These are phyloP conservation scores for Serrognathus titanus DNA, from an alignment of 2,888 invertebrate genomes.

Conservation along the genomic window DNA sequence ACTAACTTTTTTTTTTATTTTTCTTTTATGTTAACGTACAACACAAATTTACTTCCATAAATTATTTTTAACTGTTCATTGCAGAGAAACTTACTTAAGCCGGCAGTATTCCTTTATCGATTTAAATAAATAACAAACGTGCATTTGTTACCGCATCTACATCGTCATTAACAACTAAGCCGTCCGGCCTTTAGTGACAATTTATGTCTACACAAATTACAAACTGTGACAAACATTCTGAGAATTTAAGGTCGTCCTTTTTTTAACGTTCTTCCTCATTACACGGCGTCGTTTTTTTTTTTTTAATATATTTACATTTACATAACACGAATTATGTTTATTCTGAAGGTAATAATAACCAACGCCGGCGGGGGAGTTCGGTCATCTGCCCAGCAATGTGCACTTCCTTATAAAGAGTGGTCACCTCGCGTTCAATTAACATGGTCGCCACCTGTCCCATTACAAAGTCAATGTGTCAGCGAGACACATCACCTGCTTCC, in stretches of 20 bases:
- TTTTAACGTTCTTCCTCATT: not conserved
- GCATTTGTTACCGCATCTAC: too few relatives aligned
- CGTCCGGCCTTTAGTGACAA: too few relatives aligned
- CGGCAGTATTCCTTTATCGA: too few relatives aligned
- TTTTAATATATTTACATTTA: not conserved
- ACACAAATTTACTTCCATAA: too few relatives aligned
- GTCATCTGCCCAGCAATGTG: slow-evolving; percentile 44
- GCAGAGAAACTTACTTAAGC: too few relatives aligned
- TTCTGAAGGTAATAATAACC: not conserved
- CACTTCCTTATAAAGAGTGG: slow-evolving; percentile 42
- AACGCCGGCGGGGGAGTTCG: slow-evolving; percentile 40
- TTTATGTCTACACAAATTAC: too few relatives aligned
- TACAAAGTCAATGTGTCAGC: slow-evolving; percentile 40
- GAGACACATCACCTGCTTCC: slow-evolving; percentile 36
- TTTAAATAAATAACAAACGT: too few relatives aligned
- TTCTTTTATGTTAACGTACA: too few relatives aligned
- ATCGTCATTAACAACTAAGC: too few relatives aligned
- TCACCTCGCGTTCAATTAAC: slow-evolving; percentile 42
- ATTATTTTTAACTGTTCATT: too few relatives aligned
- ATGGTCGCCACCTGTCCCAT: slow-evolving; percentile 39
- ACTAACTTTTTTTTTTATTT: too few relatives aligned
- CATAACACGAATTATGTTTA: slow-evolving; percentile 2
- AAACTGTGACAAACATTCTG: too few relatives aligned
- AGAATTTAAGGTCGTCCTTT: not conserved
- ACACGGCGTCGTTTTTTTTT: not conserved